Base-by-base conservation (phyloP, 2,888 invertebrate species). In the Drosophila dives region DNA sequence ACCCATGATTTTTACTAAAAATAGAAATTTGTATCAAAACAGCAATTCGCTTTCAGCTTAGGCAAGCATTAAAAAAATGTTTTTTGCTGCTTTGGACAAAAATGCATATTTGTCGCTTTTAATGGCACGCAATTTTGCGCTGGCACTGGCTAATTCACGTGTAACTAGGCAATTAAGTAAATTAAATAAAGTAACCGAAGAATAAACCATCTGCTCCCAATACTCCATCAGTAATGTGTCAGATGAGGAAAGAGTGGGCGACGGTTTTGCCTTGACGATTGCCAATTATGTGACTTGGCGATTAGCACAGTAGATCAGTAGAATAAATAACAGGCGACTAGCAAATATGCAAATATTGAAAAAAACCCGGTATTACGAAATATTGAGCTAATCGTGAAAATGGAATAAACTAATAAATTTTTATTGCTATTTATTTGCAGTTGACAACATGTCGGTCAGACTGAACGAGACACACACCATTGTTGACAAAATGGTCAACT, bases 401-500 rank as follows among this genome's bases (percentile, higher is more conserved):
- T 29, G 26, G 20, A 59, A 38, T 51, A 3, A 7, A 20, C 26
- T 49, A 20, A 53, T 36, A 20, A 29, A 49, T 34, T 65, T 2
- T 54, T 34, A 51, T 38, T 32, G 15, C 38, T 79, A 40, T 32
- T 33, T 61, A 29, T 58, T 36, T 64, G 45, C 73, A 86, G 89
- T 79, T 75, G 72, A 58, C 78, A 81, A 76, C 70, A 92, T 92
- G 92, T 83, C 92, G 68, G 75, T 89, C 59, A 83, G 90, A 82
- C 90, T 92, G 68, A 92, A 92, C 80, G 92, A 92, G 72, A 91
- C 92, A 42, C 83, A 90, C 42, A 92, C 92, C 51, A 91, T 92
- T 50, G 92, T 92, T 64, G 93, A 93, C 80, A 88, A 91, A 11
- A 89, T 93, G 90, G 92, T 93, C 49, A 91, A 93, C 75, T 93